These are phyloP conservation scores for Irena cyanogastra DNA, from an alignment of 2,113 vertebrate species.

Conservation along the genomic window DNA sequence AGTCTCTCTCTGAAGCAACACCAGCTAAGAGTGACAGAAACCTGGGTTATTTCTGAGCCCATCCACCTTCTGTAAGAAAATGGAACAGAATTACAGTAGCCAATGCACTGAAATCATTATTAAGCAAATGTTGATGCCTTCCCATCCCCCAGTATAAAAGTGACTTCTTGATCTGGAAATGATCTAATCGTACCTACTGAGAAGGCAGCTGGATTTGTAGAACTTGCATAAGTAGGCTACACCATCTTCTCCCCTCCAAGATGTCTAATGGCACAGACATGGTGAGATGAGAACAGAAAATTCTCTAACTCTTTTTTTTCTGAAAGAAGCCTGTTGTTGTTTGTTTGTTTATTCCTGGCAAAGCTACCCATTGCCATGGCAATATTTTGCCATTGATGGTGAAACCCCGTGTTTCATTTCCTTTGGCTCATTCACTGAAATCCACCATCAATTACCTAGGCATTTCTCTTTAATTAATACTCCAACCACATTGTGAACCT, in stretches of 20 bases:
- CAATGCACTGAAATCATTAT: background rate
- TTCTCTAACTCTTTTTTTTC: background rate
- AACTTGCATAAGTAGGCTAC: background rate
- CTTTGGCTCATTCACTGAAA: conserved; percentile 34
- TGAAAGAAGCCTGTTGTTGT: conserved; percentile 4
- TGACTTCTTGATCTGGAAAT: background rate
- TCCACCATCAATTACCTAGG: conserved; percentile 27
- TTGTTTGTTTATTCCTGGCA: conserved; percentile 56
- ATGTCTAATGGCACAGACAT: background rate
- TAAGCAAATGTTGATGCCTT: background rate
- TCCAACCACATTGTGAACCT: background rate
- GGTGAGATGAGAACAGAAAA: conserved; percentile 13
- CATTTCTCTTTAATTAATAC: conserved; percentile 47
- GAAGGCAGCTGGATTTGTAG: background rate
- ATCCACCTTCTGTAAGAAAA: background rate
- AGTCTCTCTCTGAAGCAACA: background rate
- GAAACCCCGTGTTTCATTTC: conserved; percentile 28
- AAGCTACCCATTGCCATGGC: conserved; percentile 39
- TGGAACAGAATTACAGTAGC: background rate
- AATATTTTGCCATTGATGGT: conserved; percentile 29
- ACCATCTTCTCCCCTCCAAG: background rate
- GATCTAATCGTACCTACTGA: background rate
- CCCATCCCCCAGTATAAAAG: background rate
- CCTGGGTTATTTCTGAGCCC: background rate
- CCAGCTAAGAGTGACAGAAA: background rate